Percentiles rank a stretch among this genome's conserved stretches.
These are phyloP conservation scores for Nephrotoma appendiculata DNA, from an alignment of 2,888 invertebrate genomes.

Conservation along the genomic window DNA sequence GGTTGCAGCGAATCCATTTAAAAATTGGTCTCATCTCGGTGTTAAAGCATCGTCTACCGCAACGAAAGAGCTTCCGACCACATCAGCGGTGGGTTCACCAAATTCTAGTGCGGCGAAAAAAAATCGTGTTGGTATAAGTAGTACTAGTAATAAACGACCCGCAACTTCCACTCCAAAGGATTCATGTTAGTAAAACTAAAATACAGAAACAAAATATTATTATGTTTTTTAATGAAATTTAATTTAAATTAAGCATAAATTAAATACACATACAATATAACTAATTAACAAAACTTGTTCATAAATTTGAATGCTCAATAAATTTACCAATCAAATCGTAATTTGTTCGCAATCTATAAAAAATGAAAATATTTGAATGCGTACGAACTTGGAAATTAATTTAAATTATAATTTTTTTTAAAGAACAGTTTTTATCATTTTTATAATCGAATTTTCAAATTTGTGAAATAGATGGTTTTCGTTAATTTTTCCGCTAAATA, in stretches of 20 bases:
- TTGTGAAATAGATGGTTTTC: neutral
- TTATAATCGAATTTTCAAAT: neutral
- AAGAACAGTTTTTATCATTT: neutral
- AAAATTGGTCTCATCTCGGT: conserved; percentile 39
- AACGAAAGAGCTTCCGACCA: conserved; percentile 9
- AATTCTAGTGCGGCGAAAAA: conserved; percentile 21
- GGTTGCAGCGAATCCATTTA: conserved; percentile 49
- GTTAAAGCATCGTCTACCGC: conserved; percentile 3
- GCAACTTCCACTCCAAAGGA: neutral
- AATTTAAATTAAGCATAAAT: neutral
- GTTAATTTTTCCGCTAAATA: neutral
- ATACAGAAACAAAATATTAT: neutral
- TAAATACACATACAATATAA: neutral
- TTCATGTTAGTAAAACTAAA: neutral
- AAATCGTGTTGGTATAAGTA: neutral
- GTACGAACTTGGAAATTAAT: neutral
- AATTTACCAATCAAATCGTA: neutral
- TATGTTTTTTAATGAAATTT: neutral
- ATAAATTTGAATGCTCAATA: neutral
- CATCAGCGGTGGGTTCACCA: conserved; percentile 25
- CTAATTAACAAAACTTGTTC: neutral
- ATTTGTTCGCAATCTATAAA: neutral
- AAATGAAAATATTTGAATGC: neutral
- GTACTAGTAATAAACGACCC: neutral
- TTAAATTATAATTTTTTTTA: neutral